phyloP scores from a whole-genome alignment of 2,797 vertebrate genomes.

The Poeciliopsis gracilis region DNA sequence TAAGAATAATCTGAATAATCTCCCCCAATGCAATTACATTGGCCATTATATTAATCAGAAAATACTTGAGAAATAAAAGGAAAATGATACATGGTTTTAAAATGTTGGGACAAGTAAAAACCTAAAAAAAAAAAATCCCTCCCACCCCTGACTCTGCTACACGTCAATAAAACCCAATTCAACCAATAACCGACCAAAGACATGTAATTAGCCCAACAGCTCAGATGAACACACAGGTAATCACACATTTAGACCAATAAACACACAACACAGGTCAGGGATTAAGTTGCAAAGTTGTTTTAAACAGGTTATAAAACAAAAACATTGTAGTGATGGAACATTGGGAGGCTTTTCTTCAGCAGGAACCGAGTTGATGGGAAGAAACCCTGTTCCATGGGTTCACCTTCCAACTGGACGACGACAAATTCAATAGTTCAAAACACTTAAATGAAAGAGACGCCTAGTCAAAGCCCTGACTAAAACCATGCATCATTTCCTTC shows the following conservation, averaged over 20 bases:
- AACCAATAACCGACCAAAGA: neutral
- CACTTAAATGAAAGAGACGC: neutral
- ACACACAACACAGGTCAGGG: neutral
- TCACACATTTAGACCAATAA: neutral
- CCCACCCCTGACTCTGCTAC: neutral
- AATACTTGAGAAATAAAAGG: neutral
- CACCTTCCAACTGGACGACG: neutral
- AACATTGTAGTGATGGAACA: neutral
- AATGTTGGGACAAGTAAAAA: neutral
- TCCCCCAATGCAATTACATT: neutral
- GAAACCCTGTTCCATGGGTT: neutral
- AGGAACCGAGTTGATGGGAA: neutral
- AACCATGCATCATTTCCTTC: neutral
- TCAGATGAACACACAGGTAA: neutral
- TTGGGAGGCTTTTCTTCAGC: neutral
- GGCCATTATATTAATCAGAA: neutral
- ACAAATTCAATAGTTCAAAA: neutral
- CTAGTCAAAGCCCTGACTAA: neutral
- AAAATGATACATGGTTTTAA: neutral
- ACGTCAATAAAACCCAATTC: neutral
- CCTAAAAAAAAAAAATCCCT: no score
- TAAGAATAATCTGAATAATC: neutral
- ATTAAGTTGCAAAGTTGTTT: neutral
- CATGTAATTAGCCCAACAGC: neutral
- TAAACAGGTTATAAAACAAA: neutral